These are phyloP conservation scores for Conchocele bisecta DNA, from an alignment of 2,888 invertebrate genomes.

Conservation along the genomic window DNA sequence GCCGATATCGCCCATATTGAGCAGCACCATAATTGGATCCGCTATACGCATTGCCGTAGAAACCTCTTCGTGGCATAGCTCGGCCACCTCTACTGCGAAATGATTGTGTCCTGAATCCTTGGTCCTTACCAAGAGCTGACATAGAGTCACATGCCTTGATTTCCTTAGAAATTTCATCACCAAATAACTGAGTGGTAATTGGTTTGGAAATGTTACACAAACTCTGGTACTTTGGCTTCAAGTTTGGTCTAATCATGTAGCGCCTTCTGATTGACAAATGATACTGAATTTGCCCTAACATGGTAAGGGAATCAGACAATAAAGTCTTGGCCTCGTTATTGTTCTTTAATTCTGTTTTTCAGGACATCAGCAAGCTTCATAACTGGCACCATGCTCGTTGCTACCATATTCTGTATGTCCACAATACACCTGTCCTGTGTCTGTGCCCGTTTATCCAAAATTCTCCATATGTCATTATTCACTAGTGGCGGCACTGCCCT, in stretches of 20 bases:
- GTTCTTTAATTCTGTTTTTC: not conserved
- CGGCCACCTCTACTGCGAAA: not conserved
- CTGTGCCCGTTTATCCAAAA: not conserved
- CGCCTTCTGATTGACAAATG: not conserved
- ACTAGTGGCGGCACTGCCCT: not conserved
- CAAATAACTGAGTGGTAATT: not conserved
- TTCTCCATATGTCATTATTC: not conserved
- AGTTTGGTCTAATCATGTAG: not conserved
- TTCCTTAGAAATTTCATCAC: conserved; percentile 4
- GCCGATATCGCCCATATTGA: not conserved
- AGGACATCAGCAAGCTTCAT: not conserved
- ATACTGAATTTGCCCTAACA: not conserved
- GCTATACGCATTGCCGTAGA: not conserved
- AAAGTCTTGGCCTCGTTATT: not conserved
- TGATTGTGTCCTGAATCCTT: not conserved
- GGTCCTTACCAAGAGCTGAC: not conserved
- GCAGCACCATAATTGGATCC: not conserved
- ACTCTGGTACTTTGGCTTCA: not conserved
- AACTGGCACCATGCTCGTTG: not conserved
- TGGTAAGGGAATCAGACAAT: not conserved
- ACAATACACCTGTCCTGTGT: not conserved
- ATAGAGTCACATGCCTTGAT: conserved; percentile 1
- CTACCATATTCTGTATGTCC: not conserved
- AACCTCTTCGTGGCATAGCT: not conserved
- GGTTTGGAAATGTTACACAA: not conserved